Evolutionary conservation across 1,140 invertebrate species (phyloP).

Genomic region (Aricia agestis): DNA sequence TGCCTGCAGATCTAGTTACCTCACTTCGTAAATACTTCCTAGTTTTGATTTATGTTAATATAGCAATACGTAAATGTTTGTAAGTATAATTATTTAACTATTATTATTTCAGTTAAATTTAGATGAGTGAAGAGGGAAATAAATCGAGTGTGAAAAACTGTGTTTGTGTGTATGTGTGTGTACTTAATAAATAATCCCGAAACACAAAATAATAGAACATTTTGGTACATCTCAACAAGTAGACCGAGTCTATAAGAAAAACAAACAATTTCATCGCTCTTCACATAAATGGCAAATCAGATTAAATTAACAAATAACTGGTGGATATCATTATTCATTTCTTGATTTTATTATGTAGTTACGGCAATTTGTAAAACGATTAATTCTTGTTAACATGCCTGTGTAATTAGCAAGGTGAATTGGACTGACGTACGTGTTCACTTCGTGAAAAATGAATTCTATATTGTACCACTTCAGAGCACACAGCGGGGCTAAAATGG

Average conservation of each 20-base stretch:
- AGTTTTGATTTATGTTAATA: slow-evolving; percentile 3
- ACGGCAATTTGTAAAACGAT: slow-evolving; percentile 1
- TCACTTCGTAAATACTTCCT: not conserved
- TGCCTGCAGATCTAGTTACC: slow-evolving; percentile 6
- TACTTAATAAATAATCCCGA: no score
- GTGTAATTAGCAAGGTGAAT: not conserved
- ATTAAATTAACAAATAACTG: not conserved
- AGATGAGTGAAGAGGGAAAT: no score
- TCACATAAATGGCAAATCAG: not conserved
- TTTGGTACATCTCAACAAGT: not conserved
- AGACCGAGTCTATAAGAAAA: not conserved
- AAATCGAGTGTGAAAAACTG: no score
- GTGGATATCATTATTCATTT: not conserved
- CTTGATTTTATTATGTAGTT: not conserved
- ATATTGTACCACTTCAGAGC: not conserved
- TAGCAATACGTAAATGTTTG: no score
- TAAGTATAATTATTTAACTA: no score
- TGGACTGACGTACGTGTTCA: not conserved
- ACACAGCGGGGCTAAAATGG: not conserved
- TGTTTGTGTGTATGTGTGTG: no score
- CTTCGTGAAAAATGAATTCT: not conserved
- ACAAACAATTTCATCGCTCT: not conserved
- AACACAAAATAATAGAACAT: no score
- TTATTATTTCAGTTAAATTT: no score
- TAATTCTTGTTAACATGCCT: not conserved